Evolutionary conservation across 2,797 vertebrate genomes (phyloP), one percentile per base, ranked within the genome.

Genomic region (Rousettus madagascariensis): DNA sequence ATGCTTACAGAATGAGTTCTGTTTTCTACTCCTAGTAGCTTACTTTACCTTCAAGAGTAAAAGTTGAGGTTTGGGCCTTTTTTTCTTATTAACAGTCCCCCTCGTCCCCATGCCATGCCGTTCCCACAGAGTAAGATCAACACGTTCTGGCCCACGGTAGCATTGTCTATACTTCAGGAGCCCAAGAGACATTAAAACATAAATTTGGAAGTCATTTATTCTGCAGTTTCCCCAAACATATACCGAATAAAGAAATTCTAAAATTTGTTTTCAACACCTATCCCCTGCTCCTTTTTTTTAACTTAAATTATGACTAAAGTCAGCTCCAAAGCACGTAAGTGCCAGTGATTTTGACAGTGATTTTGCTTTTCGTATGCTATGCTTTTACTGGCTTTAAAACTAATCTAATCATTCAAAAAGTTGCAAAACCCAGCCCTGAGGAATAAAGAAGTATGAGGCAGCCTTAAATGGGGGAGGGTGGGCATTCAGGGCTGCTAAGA

Each of bases 381-480:
- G 38, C 66, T 94, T 86, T 92, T 83, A 59, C 51, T 72, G 74
- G 87, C 43, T 95, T 96, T 83, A 94, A 93, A 92, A 85, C 53
- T 46, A 86, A 95, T 86, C 82, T 77, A 79, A 95, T 93, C 74
- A 82, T 91, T 95, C 71, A 41, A 75, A 95, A 89, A 51, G 28
- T 83, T 96, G 83, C 89, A 96, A 96, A 82, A 89, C 15, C 22
- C 83, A 95, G 30, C 89, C 86, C 57, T 0, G 12, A 86, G 94
- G 77, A 93, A 78, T 89, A 85, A 96, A 94, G 85, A 95, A 95
- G 63, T 74, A 79, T 61, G 57, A 91, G 66, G 80, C n/a, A 57
- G 16, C 55, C 66, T 12, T 20, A 38, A 46, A 10, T 74, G 69
- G 90, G 66, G 80, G 77, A 51, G 66, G 85, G 24, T 15, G 72